Conservation (phyloP, 2,113 vertebrate genomes). For the Lophius piscatorius region DNA sequence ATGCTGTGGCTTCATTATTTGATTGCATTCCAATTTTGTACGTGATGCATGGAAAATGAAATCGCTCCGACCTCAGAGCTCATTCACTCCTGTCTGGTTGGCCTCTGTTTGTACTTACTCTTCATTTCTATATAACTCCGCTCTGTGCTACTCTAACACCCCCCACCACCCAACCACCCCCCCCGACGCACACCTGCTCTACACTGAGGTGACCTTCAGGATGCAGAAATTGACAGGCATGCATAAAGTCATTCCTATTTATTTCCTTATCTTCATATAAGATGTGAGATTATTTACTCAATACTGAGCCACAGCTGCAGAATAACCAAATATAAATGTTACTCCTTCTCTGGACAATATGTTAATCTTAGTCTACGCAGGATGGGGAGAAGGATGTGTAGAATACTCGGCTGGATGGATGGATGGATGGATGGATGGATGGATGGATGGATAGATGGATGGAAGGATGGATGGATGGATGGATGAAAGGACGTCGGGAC, state of each 20-base stretch:
- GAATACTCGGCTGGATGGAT: no score
- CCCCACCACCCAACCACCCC: neutral
- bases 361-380: no score
- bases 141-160: slow-evolving; percentile 3
- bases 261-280: neutral
- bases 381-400: no score
- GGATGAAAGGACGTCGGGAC: no score
- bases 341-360: no score
- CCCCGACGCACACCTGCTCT: slow-evolving; percentile 33
- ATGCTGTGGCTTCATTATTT: neutral
- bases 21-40: slow-evolving; percentile 8
- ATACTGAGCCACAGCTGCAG: no score
- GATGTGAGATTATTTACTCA: no score
- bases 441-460: no score
- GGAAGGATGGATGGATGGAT: no score
- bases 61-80: slow-evolving; percentile 17
- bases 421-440: no score
- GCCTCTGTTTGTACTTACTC: slow-evolving; percentile 60
- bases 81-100: neutral
- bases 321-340: no score
- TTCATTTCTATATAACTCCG: slow-evolving; percentile 45
- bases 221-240: slow-evolving; percentile 18
- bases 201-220: slow-evolving; percentile 60
- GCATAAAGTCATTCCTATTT: slow-evolving; percentile 6
- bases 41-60: slow-evolving; percentile 1